Conservation (phyloP, 2,113 vertebrate genomes). For the Myrmecobius fasciatus region DNA sequence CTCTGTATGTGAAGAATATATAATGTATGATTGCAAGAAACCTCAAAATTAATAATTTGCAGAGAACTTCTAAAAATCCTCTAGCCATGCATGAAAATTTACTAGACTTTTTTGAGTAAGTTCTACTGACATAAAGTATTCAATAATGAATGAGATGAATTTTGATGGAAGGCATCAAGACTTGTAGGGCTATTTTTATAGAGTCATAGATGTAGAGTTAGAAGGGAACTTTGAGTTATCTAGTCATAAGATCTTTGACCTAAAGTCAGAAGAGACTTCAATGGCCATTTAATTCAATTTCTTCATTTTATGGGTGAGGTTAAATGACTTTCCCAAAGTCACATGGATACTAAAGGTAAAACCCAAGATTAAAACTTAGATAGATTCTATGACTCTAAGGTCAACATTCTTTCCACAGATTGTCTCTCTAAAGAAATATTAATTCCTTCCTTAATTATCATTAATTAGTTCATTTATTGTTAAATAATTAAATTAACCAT, state of each 20-base stretch:
- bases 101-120: not conserved
- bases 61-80: not conserved
- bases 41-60: not conserved
- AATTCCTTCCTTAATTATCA: not conserved
- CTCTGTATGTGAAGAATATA: not conserved
- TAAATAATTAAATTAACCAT: not conserved
- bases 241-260: not conserved
- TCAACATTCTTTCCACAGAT: not conserved
- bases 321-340: not conserved
- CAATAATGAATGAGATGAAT: not conserved
- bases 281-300: not conserved
- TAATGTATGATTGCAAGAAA: not conserved
- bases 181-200: not conserved
- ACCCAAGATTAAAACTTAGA: not conserved
- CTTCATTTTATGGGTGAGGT: not conserved
- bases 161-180: not conserved
- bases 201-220: not conserved
- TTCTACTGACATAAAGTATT: fast-evolving
- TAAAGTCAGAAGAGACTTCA: not conserved
- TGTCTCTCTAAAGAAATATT: not conserved
- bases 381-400: not conserved
- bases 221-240: not conserved
- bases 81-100: not conserved
- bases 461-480: not conserved
- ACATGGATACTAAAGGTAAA: not conserved